These are phyloP conservation scores for Himantopus leucocephalus DNA, from an alignment of 2,113 vertebrate species.

Conservation along the genomic window DNA sequence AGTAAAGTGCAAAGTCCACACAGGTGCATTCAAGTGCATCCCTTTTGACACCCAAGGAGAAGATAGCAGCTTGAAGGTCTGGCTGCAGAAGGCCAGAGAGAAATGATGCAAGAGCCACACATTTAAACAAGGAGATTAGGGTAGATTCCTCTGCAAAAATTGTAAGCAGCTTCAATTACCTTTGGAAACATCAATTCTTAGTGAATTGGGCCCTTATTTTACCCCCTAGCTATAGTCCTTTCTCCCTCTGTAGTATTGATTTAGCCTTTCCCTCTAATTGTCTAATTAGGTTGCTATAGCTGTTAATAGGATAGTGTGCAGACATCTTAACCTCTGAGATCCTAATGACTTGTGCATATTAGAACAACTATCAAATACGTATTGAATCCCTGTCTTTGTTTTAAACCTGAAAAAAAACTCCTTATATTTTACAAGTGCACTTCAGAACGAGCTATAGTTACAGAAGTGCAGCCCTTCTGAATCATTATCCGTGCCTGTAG, in stretches of 20 bases:
- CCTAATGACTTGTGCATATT: conserved; percentile 60
- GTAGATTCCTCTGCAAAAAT: conserved; percentile 10
- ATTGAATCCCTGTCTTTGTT: conserved; percentile 72
- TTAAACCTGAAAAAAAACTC: conserved; percentile 44
- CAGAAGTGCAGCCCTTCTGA: conserved; percentile 24
- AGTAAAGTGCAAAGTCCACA: neutral
- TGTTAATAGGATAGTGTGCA: conserved; percentile 74
- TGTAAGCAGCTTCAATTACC: conserved; percentile 8
- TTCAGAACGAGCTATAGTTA: neutral
- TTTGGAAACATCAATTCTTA: conserved; percentile 65
- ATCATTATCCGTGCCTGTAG: neutral
- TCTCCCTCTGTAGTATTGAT: conserved; percentile 69
- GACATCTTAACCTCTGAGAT: conserved; percentile 71
- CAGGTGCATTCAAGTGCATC: neutral
- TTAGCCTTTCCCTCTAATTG: conserved; percentile 75
- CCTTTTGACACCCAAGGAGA: neutral
- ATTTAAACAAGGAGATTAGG: neutral
- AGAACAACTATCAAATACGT: conserved; percentile 65
- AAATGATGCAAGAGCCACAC: neutral
- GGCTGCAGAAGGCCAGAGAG: neutral
- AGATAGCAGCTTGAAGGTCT: neutral
- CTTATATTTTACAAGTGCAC: conserved; percentile 43
- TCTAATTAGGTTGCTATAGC: conserved; percentile 81
- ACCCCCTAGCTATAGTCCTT: conserved; percentile 17
- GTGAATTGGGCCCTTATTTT: conserved; percentile 78